A percentile compares a stretch with the other conserved stretches of the same genome.
These are phyloP conservation scores for Orthonevra nobilis DNA, from an alignment of 2,888 invertebrate species.

Conservation along the genomic window DNA sequence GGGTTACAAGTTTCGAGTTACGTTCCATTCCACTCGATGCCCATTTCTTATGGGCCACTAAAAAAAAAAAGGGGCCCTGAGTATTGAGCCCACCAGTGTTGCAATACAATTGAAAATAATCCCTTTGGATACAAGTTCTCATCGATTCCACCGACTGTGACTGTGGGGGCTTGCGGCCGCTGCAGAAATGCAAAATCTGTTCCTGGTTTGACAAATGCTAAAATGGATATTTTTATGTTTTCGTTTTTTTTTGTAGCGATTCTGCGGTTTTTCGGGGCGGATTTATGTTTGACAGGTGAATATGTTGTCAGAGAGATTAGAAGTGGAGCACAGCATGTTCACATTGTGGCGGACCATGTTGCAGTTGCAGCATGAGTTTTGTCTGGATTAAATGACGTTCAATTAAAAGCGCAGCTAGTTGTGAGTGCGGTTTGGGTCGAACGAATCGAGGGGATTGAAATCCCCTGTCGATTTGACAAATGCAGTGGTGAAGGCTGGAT, in stretches of 20 bases:
- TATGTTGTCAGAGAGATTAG: conserved; percentile 58
- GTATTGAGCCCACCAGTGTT: conserved; percentile 13
- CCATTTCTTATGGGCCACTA: conserved; percentile 14
- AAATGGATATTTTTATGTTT: conserved; percentile 59
- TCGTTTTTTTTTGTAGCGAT: conserved; percentile 18
- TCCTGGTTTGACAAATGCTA: conserved; percentile 40
- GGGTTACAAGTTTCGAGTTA: conserved; percentile 18
- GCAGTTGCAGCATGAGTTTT: too few species aligned
- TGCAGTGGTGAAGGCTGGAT: too few species aligned
- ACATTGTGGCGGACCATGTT: too few species aligned
- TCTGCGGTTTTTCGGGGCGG: conserved; percentile 27
- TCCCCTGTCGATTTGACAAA: too few species aligned
- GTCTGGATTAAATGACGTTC: too few species aligned
- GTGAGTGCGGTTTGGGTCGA: too few species aligned
- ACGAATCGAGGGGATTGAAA: too few species aligned
- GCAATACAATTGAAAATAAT: conserved; percentile 63
- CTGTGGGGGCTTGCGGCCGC: conserved; percentile 2
- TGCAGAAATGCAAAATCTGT: conserved; percentile 19
- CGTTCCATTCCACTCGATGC: neutral
- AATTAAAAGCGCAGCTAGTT: too few species aligned
- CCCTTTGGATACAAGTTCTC: conserved; percentile 21
- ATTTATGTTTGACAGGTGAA: conserved; percentile 67
- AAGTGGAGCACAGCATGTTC: conserved; percentile 10
- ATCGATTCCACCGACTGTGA: neutral
- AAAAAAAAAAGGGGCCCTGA: neutral